A percentile compares a stretch with the other conserved stretches of the same genome.
phyloP scores from a whole-genome alignment of 1,140 invertebrate species.

The Drosophila nannoptera region DNA sequence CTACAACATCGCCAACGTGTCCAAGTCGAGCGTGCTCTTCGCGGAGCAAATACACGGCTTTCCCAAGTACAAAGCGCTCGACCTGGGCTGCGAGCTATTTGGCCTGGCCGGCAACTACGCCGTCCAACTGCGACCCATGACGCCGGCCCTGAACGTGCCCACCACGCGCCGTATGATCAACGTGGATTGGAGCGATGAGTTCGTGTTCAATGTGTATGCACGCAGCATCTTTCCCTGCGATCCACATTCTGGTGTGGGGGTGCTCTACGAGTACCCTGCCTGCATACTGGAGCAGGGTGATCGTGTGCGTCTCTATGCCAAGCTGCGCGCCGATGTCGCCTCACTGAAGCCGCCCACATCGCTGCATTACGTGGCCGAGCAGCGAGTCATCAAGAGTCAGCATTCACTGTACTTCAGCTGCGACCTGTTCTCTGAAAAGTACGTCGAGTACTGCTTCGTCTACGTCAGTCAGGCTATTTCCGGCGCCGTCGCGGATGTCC shows the following conservation, averaged over 20 bases:
- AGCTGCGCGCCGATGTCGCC: constrained; percentile 84
- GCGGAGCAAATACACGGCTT: constrained; percentile 86
- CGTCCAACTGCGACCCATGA: constrained; percentile 82
- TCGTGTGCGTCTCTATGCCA: constrained; percentile 86
- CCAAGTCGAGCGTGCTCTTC: constrained; percentile 81
- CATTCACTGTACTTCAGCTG: constrained; percentile 88
- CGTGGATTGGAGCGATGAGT: constrained; percentile 90
- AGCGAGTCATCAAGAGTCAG: constrained; percentile 82
- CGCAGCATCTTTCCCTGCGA: constrained; percentile 89
- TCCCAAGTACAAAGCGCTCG: constrained; percentile 83
- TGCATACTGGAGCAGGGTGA: constrained; percentile 87
- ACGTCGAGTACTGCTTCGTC: constrained; percentile 91
- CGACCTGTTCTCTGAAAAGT: constrained; percentile 89
- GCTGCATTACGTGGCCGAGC: constrained; percentile 84
- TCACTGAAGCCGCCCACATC: constrained; percentile 82
- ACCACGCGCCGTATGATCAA: constrained; percentile 82
- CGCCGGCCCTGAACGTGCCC: constrained; percentile 81
- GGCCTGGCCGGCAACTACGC: constrained; percentile 88
- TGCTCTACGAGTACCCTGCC: constrained; percentile 89
- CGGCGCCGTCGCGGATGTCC: constrained; percentile 88
- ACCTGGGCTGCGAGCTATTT: constrained; percentile 86
- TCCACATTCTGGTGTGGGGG: constrained; percentile 83
- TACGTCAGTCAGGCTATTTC: constrained; percentile 90
- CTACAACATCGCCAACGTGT: constrained; percentile 40
- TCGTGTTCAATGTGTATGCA: constrained; percentile 89